Conservation (phyloP, 2,888 invertebrate genomes). For the Arrhopalites spinosus region DNA sequence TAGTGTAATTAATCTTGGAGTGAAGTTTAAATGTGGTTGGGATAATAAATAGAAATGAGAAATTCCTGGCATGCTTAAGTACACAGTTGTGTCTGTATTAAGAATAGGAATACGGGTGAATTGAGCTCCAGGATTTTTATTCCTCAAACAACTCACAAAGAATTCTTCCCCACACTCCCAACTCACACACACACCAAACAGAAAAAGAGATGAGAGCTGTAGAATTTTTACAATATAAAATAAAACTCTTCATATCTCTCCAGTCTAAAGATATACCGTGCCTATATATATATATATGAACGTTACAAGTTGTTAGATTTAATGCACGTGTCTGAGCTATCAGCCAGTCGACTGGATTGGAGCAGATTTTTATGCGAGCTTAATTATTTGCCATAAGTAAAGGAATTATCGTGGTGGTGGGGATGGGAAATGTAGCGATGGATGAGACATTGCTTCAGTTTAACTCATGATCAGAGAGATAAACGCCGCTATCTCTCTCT, state of each 20-base stretch:
- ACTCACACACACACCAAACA: not conserved
- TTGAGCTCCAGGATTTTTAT: not conserved
- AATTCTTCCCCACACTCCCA: not conserved
- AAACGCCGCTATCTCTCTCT: too few species aligned
- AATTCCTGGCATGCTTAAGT: conserved; percentile 33
- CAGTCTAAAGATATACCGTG: too few species aligned
- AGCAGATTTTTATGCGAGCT: conserved; percentile 4
- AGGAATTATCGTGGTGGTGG: conserved; percentile 6
- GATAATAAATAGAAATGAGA: conserved; percentile 37
- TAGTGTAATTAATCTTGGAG: conserved; percentile 27
- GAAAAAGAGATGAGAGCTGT: not conserved
- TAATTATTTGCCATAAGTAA: conserved; percentile 28
- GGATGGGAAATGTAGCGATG: not conserved
- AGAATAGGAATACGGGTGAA: not conserved
- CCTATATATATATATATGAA: too few species aligned
- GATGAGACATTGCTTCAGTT: not conserved
- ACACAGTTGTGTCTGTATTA: conserved; percentile 4
- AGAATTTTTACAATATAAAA: too few species aligned
- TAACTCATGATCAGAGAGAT: not conserved
- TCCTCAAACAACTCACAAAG: not conserved
- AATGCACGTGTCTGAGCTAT: conserved; percentile 19
- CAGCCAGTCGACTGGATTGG: conserved; percentile 1
- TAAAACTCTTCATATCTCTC: too few species aligned
- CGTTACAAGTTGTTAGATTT: not conserved
- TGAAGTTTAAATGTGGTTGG: conserved; percentile 34